A percentile compares a stretch with the other conserved stretches of the same genome.
Evolutionary conservation across 2,888 invertebrate genomes (phyloP).

Genomic region (Drosophila macrospina): DNA sequence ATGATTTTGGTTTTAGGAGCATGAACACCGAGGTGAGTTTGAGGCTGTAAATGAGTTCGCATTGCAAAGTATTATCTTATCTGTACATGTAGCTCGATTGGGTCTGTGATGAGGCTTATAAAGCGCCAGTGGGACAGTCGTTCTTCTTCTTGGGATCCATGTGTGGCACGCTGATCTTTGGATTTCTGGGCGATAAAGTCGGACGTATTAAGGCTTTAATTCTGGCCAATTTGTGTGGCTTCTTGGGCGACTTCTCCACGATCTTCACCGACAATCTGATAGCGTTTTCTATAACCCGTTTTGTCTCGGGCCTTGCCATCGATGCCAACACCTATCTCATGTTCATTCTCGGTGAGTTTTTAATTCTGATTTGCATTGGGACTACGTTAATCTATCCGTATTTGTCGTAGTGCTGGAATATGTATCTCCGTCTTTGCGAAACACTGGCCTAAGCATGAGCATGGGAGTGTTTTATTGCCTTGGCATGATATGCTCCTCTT

Average conservation of each 20-base stretch:
- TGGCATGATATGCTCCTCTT: constrained; percentile 86
- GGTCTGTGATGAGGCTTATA: constrained; percentile 87
- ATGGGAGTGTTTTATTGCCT: constrained; percentile 87
- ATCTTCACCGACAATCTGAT: constrained; percentile 85
- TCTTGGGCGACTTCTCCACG: constrained; percentile 86
- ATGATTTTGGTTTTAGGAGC: constrained; percentile 86
- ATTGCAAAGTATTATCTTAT: constrained; percentile 18
- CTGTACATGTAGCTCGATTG: constrained; percentile 85
- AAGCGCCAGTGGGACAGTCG: constrained; percentile 87
- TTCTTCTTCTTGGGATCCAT: constrained; percentile 88
- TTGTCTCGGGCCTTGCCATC: constrained; percentile 87
- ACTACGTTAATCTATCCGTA: not conserved
- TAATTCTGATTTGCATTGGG: not conserved
- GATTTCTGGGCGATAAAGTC: constrained; percentile 86
- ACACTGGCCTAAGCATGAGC: constrained; percentile 86
- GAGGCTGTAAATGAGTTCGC: not conserved
- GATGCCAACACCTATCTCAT: constrained; percentile 87
- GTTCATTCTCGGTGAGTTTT: constrained; percentile 87
- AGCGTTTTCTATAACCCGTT: constrained; percentile 86
- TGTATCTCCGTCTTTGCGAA: constrained; percentile 86
- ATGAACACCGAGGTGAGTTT: constrained; percentile 87
- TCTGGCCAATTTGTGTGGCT: constrained; percentile 86
- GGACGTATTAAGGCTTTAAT: constrained; percentile 87
- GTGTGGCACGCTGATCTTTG: constrained; percentile 87
- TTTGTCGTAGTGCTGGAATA: constrained; percentile 86